Percentiles rank a stretch among this genome's conserved stretches.
These are phyloP conservation scores for Anodontia alba DNA, from an alignment of 2,888 invertebrate genomes.

Conservation along the genomic window DNA sequence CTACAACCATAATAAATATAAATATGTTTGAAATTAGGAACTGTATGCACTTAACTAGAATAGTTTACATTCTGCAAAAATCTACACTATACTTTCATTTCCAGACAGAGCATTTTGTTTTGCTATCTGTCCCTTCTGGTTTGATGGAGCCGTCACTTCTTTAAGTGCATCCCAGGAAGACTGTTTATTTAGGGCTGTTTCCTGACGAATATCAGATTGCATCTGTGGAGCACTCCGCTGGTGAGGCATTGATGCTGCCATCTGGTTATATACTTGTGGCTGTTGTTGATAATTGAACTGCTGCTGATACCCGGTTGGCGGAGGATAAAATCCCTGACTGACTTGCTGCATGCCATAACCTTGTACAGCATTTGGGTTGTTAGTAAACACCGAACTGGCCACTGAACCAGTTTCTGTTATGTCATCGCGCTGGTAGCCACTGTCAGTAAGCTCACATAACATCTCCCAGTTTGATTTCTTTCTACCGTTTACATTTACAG, in stretches of 20 bases:
- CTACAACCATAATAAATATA: too few species aligned
- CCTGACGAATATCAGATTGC: constrained; percentile 19
- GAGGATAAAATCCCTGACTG: constrained; percentile 28
- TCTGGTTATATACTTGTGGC: neutral
- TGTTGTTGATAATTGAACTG: constrained; percentile 16
- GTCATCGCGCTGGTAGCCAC: constrained; percentile 56
- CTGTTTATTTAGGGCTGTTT: constrained; percentile 44
- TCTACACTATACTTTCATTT: constrained; percentile 52
- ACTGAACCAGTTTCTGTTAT: constrained; percentile 73
- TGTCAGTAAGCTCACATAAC: constrained; percentile 75
- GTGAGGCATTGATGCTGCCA: neutral
- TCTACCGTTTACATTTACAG: constrained; percentile 40
- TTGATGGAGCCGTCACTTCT: constrained; percentile 48
- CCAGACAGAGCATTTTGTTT: constrained; percentile 4
- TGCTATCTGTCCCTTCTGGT: constrained; percentile 7
- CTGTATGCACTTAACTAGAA: too few species aligned
- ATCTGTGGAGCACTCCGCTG: neutral
- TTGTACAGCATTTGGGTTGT: constrained; percentile 51
- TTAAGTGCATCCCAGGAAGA: constrained; percentile 67
- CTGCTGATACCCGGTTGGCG: constrained; percentile 25
- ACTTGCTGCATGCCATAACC: constrained; percentile 39
- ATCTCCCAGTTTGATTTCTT: constrained; percentile 78
- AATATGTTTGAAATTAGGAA: too few species aligned
- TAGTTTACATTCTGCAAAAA: too few species aligned
- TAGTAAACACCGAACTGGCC: constrained; percentile 74